These are phyloP conservation scores for Hypsopygia costalis DNA, from an alignment of 2,888 invertebrate species.

Conservation along the genomic window DNA sequence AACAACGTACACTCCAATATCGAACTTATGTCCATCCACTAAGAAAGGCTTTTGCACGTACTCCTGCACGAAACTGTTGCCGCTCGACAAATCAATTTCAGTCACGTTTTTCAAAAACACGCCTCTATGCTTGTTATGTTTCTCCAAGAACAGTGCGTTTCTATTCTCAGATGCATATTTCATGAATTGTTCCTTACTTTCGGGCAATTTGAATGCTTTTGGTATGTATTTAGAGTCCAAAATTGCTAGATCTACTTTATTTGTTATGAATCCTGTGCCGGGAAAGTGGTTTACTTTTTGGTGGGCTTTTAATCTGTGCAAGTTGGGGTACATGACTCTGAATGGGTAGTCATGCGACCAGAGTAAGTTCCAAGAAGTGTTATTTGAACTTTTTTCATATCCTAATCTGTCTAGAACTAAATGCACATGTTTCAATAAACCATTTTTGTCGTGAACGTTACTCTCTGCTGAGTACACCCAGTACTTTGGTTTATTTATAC, in stretches of 20 bases:
- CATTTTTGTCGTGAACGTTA: slow-evolving; percentile 80
- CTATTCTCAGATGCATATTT: slow-evolving; percentile 84
- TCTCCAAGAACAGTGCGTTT: slow-evolving; percentile 90
- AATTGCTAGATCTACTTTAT: slow-evolving; percentile 93
- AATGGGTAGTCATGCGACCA: slow-evolving; percentile 99
- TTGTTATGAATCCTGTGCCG: slow-evolving; percentile 95
- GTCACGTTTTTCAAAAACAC: slow-evolving; percentile 87
- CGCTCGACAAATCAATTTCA: slow-evolving; percentile 85
- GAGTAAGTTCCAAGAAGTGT: slow-evolving; percentile 89
- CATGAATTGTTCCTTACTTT: slow-evolving; percentile 85
- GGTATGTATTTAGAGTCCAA: slow-evolving; percentile 90
- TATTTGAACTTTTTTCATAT: slow-evolving; percentile 79
- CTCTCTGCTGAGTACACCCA: slow-evolving; percentile 80
- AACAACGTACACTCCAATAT: slow-evolving; percentile 96
- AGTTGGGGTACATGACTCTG: slow-evolving; percentile 67
- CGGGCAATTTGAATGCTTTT: slow-evolving; percentile 92
- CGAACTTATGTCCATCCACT: slow-evolving; percentile 97
- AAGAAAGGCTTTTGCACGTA: slow-evolving; percentile 93
- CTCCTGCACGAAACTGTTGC: slow-evolving; percentile 93
- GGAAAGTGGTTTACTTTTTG: slow-evolving; percentile 97
- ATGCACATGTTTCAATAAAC: slow-evolving; percentile 90
- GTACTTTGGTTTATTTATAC: slow-evolving; percentile 48
- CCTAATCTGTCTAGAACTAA: slow-evolving; percentile 88
- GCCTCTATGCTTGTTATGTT: slow-evolving; percentile 94
- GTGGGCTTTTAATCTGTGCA: slow-evolving; percentile 82